phyloP scores from a whole-genome alignment of 2,888 invertebrate genomes.

The Zele albiditarsus region DNA sequence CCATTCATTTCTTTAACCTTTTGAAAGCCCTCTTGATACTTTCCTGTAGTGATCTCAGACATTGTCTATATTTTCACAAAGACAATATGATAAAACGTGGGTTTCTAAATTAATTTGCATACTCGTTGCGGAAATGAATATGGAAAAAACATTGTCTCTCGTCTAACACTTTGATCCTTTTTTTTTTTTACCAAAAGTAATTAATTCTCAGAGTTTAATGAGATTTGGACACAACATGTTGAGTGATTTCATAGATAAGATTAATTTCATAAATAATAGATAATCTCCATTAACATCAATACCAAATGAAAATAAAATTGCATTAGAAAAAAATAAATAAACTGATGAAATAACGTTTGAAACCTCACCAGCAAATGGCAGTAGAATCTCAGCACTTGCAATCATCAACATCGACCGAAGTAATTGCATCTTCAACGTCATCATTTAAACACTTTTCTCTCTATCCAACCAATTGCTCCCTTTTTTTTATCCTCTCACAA shows the following conservation, averaged over 20 bases:
- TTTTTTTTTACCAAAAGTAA: no score
- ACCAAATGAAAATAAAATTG: background rate
- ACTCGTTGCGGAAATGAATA: no score
- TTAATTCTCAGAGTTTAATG: no score
- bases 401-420: constrained; percentile 57
- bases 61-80: no score
- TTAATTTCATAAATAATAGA: background rate
- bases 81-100: no score
- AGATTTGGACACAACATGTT: no score
- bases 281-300: background rate
- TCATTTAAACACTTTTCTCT: background rate
- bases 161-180: no score
- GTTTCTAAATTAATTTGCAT: no score
- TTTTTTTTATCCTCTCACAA: background rate
- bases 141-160: no score
- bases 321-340: background rate
- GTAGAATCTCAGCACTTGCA: constrained; percentile 59
- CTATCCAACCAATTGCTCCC: constrained; percentile 5
- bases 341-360: background rate
- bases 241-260: no score
- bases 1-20: background rate
- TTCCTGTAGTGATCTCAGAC: no score
- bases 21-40: background rate
- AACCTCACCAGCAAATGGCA: constrained; percentile 61
- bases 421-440: constrained; percentile 32